Evolutionary conservation across 2,113 vertebrate species (phyloP), one percentile per base, ranked within the genome.

Genomic region (Megaceryle maxima): DNA sequence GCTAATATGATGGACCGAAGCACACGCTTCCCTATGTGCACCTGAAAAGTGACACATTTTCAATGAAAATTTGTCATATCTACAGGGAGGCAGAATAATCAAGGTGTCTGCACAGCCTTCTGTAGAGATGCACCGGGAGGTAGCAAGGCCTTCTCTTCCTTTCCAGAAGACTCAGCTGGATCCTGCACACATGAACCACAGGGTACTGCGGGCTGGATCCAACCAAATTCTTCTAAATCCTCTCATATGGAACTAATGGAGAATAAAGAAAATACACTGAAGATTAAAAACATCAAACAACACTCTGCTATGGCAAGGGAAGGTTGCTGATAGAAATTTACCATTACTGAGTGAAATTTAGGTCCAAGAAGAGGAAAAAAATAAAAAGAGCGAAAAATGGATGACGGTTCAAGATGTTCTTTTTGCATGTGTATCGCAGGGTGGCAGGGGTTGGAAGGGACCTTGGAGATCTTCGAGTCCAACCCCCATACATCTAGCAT

Each of bases 101-200:
- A 92, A 67, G 64, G 72, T 77, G 59, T 93, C 56, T 79, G 81
- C 77, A 69, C 22, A 69, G 28, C 50, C 50, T 94, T 93, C 88
- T 86, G 64, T 28, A 70, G 88, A 80, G 80, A 78, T 3, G 2
- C 83, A 24, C 1, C 2, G 64, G 83, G 83, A 75, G 64, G 64
- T 76, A 81, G 37, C 0, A 2, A 92, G 76, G 64, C 15, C 60
- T 75, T 90, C 92, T 94, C 80, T 94, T 83, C 41, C 68, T 62
- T 95, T 95, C 91, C 73, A 93, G 94, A 90, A 92, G 59, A 81
- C 86, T 81, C 91, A 88, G 95, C 76, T 94, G 83, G 92, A 92
- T 93, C 83, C 76, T 70, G 79, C 33, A 80, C 64, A 83, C 51
- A 91, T 37, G 64, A 96, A 46, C 91, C 88, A 87, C 90, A 67